Evolutionary conservation across 2,888 invertebrate species (phyloP), one percentile per base, ranked within the genome.

Genomic region (Romanomermis culicivorax): DNA sequence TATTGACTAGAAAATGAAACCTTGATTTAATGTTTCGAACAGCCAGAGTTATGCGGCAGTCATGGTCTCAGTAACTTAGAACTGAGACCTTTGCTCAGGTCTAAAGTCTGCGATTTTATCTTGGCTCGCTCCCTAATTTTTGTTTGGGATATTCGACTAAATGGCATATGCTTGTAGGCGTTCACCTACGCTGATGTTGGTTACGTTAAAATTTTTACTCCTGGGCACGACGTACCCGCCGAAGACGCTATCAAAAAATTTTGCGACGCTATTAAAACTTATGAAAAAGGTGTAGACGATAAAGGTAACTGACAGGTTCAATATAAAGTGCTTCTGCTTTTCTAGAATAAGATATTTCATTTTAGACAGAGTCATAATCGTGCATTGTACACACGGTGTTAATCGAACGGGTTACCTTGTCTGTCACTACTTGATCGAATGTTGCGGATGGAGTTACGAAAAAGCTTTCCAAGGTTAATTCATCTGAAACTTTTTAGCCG

Each of bases 311-410:
- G n/a, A n/a, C n/a, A n/a, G n/a, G n/a, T n/a, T n/a, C n/a, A n/a
- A n/a, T n/a, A n/a, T n/a, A n/a, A n/a, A n/a, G n/a, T n/a, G n/a
- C n/a, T n/a, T n/a, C n/a, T n/a, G n/a, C n/a, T n/a, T n/a, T n/a
- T n/a, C n/a, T n/a, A n/a, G n/a, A n/a, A n/a, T n/a, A n/a, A n/a
- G n/a, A n/a, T n/a, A n/a, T n/a, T n/a, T n/a, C n/a, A n/a, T n/a
- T 51, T 51, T 25, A 51, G 52, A 43, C 11, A 23, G 7, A 4
- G 20, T 43, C 14, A 52, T 52, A 3, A 75, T 73, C 17, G 71
- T 75, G 1, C 75, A 75, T 58, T 75, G 75, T 60, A 75, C 75
- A 1, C 73, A 75, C 64, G 75, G 75, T 4, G 67, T 75, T 2
- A 75, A 75, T 62, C 65, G 75, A 57, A 72, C 74, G 24, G 75